Conservation (phyloP, 2,113 vertebrate species). For the Caretta caretta region DNA sequence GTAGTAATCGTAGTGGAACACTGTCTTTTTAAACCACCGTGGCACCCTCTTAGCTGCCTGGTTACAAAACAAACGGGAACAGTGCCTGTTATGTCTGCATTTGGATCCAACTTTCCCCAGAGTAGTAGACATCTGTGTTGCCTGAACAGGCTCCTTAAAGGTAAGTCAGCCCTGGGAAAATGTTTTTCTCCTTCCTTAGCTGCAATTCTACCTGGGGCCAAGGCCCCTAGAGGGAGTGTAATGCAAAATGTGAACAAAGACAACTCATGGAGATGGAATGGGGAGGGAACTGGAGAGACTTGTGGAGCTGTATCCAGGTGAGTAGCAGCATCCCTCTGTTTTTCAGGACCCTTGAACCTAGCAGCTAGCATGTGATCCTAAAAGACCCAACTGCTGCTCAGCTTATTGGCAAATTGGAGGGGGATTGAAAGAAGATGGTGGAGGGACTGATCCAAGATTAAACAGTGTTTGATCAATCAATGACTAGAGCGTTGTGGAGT, state of each 20-base stretch:
- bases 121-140: not conserved
- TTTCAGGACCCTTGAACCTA: not conserved
- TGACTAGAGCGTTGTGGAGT: not conserved
- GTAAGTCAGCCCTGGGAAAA: not conserved
- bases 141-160: too few relatives aligned
- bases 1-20: not conserved
- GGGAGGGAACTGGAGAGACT: not conserved
- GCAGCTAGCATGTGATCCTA: not conserved
- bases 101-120: not conserved
- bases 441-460: not conserved
- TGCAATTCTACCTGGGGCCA: not conserved
- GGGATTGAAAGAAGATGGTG: not conserved
- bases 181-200: not conserved
- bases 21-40: not conserved
- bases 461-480: not conserved
- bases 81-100: not conserved
- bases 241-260: not conserved
- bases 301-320: not conserved
- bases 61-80: not conserved
- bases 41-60: not conserved
- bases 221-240: not conserved
- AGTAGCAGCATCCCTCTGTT: not conserved
- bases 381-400: not conserved
- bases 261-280: not conserved
- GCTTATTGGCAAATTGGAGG: not conserved